phyloP scores from a whole-genome alignment of 2,113 vertebrate genomes.

The Stegastes partitus region DNA sequence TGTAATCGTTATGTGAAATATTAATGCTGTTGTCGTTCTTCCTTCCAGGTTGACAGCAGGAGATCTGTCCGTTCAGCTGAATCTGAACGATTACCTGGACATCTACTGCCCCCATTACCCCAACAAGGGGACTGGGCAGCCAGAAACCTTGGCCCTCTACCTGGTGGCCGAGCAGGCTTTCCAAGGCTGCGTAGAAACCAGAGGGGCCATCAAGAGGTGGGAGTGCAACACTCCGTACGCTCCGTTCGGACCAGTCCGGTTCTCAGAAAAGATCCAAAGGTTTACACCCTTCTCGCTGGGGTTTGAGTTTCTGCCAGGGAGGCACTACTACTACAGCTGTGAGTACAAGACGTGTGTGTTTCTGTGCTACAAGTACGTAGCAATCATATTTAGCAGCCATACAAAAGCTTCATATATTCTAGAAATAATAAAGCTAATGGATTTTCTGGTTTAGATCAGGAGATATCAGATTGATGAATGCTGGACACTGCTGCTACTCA shows the following conservation, averaged over 20 bases:
- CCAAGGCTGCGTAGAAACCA: constrained; percentile 91
- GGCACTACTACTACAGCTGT: constrained; percentile 98
- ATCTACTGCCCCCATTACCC: constrained; percentile 95
- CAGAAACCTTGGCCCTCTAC: constrained; percentile 92
- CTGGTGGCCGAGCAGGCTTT: constrained; percentile 91
- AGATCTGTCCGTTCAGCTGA: constrained; percentile 92
- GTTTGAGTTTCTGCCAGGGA: constrained; percentile 95
- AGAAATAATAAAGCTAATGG: too few species aligned
- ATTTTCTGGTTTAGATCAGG: background rate
- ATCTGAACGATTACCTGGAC: constrained; percentile 97
- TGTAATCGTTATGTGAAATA: constrained; percentile 48
- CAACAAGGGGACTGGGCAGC: constrained; percentile 58
- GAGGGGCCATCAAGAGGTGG: constrained; percentile 94
- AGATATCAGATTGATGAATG: too few species aligned
- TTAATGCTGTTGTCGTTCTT: constrained; percentile 45
- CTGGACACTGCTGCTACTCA: too few species aligned
- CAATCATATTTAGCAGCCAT: too few species aligned
- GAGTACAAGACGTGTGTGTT: constrained; percentile 76
- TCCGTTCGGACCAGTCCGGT: constrained; percentile 92
- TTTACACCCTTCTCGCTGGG: constrained; percentile 98
- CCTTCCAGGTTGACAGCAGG: constrained; percentile 89
- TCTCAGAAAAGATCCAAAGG: constrained; percentile 98
- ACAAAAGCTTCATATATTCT: too few species aligned
- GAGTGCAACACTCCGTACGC: constrained; percentile 93
- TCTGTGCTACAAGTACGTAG: background rate